Percentiles rank a stretch among this genome's conserved stretches.
These are phyloP conservation scores for Acanthococcus lagerstroemiae DNA, from an alignment of 2,888 invertebrate genomes.

Conservation along the genomic window DNA sequence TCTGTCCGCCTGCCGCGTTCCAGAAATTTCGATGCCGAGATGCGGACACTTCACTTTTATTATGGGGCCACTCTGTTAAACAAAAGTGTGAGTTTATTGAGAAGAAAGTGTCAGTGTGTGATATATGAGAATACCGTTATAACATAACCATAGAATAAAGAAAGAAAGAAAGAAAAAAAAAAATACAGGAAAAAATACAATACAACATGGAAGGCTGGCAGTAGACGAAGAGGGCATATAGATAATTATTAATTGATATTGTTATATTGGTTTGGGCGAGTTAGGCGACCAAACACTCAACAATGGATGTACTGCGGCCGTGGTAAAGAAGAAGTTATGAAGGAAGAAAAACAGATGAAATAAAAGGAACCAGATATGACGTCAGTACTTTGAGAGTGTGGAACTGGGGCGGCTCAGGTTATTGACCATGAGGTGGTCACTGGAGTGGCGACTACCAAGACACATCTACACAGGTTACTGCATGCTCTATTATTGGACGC, in stretches of 20 bases:
- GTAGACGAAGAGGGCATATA: neutral
- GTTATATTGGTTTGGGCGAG: slow-evolving; percentile 8
- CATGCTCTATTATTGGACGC: slow-evolving; percentile 16
- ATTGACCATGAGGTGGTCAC: slow-evolving; percentile 31
- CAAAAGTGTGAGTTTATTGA: neutral
- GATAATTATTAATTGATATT: slow-evolving; percentile 12
- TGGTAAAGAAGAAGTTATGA: slow-evolving; percentile 7
- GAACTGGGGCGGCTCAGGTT: slow-evolving; percentile 31
- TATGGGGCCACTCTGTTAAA: neutral
- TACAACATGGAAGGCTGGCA: neutral
- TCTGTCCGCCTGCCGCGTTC: neutral
- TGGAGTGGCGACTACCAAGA: slow-evolving; percentile 29
- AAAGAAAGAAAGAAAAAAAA: neutral
- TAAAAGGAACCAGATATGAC: slow-evolving; percentile 25
- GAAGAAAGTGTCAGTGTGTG: slow-evolving; percentile 18
- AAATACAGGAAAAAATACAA: neutral
- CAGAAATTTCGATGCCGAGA: neutral
- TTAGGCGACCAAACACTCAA: slow-evolving; percentile 17
- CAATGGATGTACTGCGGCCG: slow-evolving; percentile 18
- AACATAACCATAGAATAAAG: slow-evolving; percentile 4
- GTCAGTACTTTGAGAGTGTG: slow-evolving; percentile 24
- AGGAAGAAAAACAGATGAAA: slow-evolving; percentile 26
- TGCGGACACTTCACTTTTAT: neutral
- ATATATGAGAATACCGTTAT: slow-evolving; percentile 20
- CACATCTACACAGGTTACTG: slow-evolving; percentile 10